Conservation (phyloP, 53 echinoderm and acorn worm genomes). For the Echinometra lucunter region DNA sequence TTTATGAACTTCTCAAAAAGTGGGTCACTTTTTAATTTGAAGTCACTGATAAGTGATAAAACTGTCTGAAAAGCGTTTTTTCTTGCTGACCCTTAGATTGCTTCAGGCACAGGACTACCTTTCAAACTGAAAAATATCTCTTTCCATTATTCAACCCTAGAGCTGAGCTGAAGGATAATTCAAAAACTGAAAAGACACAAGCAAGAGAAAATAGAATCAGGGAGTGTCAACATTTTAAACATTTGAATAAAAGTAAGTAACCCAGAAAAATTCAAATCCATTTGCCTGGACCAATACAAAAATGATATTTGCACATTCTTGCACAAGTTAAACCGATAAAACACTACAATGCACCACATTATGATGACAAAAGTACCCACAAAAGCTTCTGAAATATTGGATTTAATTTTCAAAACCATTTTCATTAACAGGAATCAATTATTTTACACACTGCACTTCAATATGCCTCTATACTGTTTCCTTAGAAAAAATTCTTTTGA, state of each 20-base stretch:
- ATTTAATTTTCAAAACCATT: too few relatives aligned
- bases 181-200: neutral
- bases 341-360: too few relatives aligned
- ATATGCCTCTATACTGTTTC: too few relatives aligned
- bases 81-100: neutral
- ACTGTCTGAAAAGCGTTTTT: neutral
- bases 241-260: neutral
- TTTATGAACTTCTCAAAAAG: neutral
- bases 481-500: too few relatives aligned
- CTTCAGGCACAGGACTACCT: neutral
- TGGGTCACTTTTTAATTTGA: conserved; percentile 7
- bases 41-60: neutral
- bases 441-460: too few relatives aligned
- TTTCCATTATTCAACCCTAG: neutral
- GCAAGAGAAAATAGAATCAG: neutral
- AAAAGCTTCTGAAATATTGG: too few relatives aligned
- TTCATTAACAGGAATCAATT: too few relatives aligned
- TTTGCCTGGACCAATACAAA: too few relatives aligned
- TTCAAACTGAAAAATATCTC: neutral
- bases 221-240: neutral
- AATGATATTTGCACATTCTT: too few relatives aligned
- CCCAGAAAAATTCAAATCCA: neutral
- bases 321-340: too few relatives aligned
- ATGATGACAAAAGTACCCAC: too few relatives aligned
- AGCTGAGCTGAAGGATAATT: neutral